Conservation (phyloP, 2,113 vertebrate genomes). For the Probosciger aterrimus region DNA sequence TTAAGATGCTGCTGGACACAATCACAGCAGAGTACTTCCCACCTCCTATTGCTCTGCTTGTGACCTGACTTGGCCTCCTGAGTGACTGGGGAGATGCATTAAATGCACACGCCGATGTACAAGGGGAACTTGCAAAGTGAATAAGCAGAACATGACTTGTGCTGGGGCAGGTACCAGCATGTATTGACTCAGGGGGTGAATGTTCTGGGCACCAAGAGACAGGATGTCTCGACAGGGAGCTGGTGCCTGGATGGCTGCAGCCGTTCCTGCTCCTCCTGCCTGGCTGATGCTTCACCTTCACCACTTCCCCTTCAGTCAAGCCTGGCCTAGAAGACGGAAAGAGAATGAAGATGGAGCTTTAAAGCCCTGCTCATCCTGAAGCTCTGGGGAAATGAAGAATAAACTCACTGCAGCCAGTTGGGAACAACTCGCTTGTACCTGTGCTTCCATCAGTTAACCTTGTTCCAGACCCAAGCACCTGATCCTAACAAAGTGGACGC, state of each 20-base stretch:
- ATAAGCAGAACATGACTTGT: neutral
- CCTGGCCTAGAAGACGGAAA: neutral
- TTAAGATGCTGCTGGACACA: neutral
- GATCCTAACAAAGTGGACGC: neutral
- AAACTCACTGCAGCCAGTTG: neutral
- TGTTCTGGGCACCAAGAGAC: neutral
- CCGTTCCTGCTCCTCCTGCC: neutral
- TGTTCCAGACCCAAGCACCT: neutral
- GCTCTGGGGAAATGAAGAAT: neutral
- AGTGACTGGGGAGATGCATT: neutral
- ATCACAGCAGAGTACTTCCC: neutral
- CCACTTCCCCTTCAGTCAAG: neutral
- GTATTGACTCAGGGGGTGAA: neutral
- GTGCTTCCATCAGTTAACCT: neutral
- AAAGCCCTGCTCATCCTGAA: neutral
- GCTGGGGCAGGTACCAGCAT: neutral
- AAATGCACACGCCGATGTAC: fast-evolving
- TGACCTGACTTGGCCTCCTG: neutral
- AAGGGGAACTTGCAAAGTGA: neutral
- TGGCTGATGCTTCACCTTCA: neutral
- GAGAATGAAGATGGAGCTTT: neutral
- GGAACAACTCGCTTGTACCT: neutral
- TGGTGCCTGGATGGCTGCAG: fast-evolving
- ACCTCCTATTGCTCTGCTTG: neutral
- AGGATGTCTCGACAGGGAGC: neutral